Base-by-base conservation (phyloP, 53 echinoderm and acorn worm genomes). In the Zoroaster sp. region DNA sequence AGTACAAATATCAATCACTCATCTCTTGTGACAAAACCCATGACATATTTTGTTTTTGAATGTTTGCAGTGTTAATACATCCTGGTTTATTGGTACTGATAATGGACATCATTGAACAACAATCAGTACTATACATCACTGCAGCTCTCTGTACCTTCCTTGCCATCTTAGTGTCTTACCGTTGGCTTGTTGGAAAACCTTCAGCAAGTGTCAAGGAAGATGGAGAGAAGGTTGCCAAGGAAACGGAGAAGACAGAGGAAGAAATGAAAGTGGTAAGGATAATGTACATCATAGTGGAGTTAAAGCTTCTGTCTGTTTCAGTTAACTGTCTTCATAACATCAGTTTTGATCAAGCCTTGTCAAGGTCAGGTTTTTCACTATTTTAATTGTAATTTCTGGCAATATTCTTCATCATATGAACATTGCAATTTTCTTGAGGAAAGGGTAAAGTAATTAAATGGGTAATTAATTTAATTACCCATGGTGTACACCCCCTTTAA, bases 111-210 rank as follows among this genome's bases (percentile, higher is more conserved):
- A 12, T 86, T 3, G 63, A 85, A 40, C 52, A 89, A 37, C 91
- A 93, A 2, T 51, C 70, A 79, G 40, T 93, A 5, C 88, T 89
- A 35, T 89, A 91, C 87, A 91, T 93, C 71, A 90, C 91, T 31
- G 87, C 89, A 35, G 91, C 85, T 35, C 75, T 95, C 69, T 93
- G 90, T 47, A 93, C 93, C 28, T 52, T 93, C 37, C 55, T 93
- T 30, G 95, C 80, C 12, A 73, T 93, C 74, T 13, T 91, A 41
- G 32, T 93, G 68, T 90, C 92, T 36, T 94, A 90, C 67, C 90
- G 78, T 34, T 92, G 92, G 81, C 70, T 94, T 6, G 66, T 54
- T 36, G 83, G 90, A 21, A 42, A 69, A 15, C 37, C 71, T 59
- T 21, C 63, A 6, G 31, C 11, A 28, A 83, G 49, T n/a, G 40